Base-by-base conservation (phyloP, 2,797 vertebrate species). In the Lagocephalus sceleratus region DNA sequence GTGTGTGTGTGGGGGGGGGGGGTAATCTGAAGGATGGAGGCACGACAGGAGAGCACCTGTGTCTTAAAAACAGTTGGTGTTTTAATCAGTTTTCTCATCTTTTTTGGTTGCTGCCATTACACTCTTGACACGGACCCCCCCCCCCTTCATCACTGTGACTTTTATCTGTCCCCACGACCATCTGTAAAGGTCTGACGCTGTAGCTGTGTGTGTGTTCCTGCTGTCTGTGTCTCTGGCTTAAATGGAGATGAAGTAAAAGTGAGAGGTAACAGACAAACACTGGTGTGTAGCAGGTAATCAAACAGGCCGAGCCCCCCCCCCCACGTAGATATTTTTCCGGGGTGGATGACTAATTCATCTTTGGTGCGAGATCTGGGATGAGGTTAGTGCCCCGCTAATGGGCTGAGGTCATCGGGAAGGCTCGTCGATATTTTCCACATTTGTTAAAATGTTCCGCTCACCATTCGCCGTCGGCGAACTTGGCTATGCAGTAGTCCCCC, bases 381-480 rank as follows among this genome's bases (percentile, higher is more conserved):
- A 20, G 2, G 15, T 16, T 40, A 49, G 10, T 12, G 32, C 2
- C 22, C 47, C 8, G 11, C 11, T n/a, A 29, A 52, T 26, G 8
- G 17, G 41, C 50, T 44, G 5, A 43, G 5, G 16, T 22, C 32
- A 10, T 35, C 32, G 10, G 32, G 32, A n/a, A 3, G 32, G 12
- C 32, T 2, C 32, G 32, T 35, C 32, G 12, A 15, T 16, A 0
- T 35, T 6, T 47, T 35, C 7, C 17, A 48, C 41, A 38, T 10
- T 6, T 21, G 12, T 12, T 20, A 6, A 15, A 38, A 32, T 53
- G 7, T 8, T n/a, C 38, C 1, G 44, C 91, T 83, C 74, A 98
- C 96, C 96, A 99, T 78, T 98, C 96, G 58, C 93, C 95, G 0
- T 99, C 95, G 5, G 93, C 91, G 11, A 97, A 98, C 78, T 95